phyloP scores from a whole-genome alignment of 2,888 invertebrate species.

The Acleris literana region DNA sequence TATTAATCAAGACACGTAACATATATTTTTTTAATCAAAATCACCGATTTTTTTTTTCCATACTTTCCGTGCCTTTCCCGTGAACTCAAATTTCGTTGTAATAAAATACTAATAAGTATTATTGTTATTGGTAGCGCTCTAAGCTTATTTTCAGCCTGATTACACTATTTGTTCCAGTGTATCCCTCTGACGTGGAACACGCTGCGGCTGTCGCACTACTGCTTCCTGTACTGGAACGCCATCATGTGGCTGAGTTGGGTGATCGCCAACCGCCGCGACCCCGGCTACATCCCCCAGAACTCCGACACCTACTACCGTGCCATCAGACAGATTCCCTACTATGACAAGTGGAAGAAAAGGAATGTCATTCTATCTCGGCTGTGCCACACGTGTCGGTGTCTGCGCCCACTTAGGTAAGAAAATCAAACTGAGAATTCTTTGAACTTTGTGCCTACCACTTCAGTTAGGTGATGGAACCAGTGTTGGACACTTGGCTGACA shows the following conservation, averaged over 20 bases:
- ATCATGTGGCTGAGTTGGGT: conserved; percentile 97
- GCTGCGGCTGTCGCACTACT: conserved; percentile 92
- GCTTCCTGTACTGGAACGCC: conserved; percentile 94
- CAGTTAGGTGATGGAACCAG: no score
- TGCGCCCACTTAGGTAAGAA: conserved; percentile 85
- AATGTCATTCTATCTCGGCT: conserved; percentile 91
- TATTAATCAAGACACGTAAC: no score
- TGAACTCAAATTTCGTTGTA: no score
- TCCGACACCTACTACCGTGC: conserved; percentile 95
- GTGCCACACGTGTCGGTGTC: conserved; percentile 95
- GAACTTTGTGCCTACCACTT: no score
- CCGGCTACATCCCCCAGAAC: conserved; percentile 94
- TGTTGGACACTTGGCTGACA: no score
- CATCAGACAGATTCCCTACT: conserved; percentile 95
- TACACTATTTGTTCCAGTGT: conserved; percentile 80
- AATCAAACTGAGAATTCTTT: not conserved
- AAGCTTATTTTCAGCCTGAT: no score
- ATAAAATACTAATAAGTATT: no score
- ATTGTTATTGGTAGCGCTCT: no score
- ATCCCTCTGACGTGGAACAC: conserved; percentile 96
- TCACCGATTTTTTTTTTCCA: no score
- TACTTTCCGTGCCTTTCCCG: no score
- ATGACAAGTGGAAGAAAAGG: conserved; percentile 95
- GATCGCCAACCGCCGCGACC: conserved; percentile 94
- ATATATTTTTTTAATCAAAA: no score